A percentile compares a stretch with the other conserved stretches of the same genome.
These are phyloP conservation scores for Pangasius djambal DNA, from an alignment of 2,797 vertebrate genomes.

Conservation along the genomic window DNA sequence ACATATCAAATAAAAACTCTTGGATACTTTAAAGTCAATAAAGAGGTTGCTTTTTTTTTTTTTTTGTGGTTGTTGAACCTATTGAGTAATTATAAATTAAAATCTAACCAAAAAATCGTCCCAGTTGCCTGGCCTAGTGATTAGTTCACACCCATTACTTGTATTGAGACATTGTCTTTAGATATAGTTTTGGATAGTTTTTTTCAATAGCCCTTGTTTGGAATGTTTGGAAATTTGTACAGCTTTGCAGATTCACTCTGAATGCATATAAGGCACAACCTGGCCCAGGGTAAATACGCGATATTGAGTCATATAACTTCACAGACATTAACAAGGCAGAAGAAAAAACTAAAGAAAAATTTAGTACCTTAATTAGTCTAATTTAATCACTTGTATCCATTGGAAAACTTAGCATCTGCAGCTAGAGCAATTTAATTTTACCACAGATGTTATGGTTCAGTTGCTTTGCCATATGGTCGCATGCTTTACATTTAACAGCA, in stretches of 20 bases:
- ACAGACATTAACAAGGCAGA: background rate
- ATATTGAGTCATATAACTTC: background rate
- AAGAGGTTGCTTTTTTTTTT: background rate
- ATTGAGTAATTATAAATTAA: background rate
- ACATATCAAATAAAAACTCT: background rate
- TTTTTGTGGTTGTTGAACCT: background rate
- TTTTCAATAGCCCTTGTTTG: background rate
- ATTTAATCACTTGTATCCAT: constrained; percentile 59
- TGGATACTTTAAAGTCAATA: background rate
- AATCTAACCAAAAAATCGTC: background rate
- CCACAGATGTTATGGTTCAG: constrained; percentile 60
- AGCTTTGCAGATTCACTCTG: background rate
- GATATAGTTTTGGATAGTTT: background rate
- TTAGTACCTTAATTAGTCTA: constrained; percentile 58
- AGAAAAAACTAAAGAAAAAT: constrained; percentile 27
- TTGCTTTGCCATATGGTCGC: constrained; percentile 57
- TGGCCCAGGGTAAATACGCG: background rate
- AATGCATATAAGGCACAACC: background rate
- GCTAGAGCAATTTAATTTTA: constrained; percentile 56
- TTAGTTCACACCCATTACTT: background rate
- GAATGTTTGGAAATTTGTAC: background rate
- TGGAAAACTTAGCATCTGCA: constrained; percentile 54
- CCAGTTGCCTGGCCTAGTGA: background rate
- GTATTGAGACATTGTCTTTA: background rate
- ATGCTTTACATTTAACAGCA: constrained; percentile 51